A percentile compares a stretch with the other conserved stretches of the same genome.
These are phyloP conservation scores for Reinhardtius hippoglossoides DNA, from an alignment of 2,113 vertebrate genomes.

Conservation along the genomic window DNA sequence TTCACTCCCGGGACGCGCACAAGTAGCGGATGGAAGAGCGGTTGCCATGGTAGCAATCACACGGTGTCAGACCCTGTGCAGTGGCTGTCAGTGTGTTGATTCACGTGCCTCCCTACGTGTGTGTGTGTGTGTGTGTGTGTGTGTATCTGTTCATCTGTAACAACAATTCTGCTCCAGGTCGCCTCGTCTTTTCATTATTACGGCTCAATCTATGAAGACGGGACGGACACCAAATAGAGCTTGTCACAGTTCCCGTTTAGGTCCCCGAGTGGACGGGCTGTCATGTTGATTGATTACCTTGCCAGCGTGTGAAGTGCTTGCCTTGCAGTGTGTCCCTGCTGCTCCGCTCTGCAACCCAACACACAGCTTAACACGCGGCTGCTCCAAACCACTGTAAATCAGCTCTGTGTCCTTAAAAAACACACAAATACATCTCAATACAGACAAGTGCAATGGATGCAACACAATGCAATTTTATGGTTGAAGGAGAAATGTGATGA, in stretches of 20 bases:
- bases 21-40: conserved; percentile 32
- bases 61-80: conserved; percentile 54
- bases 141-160: conserved; percentile 43
- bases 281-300: conserved; percentile 77
- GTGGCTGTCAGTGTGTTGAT: conserved; percentile 56
- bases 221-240: conserved; percentile 52
- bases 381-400: conserved; percentile 20
- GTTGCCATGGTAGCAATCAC: conserved; percentile 68
- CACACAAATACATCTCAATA: conserved; percentile 8
- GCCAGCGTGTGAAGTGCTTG: conserved; percentile 64
- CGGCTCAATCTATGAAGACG: conserved; percentile 44
- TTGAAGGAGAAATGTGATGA: too few relatives aligned
- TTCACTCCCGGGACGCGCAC: not conserved
- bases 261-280: conserved; percentile 55
- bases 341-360: conserved; percentile 28
- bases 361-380: conserved; percentile 15
- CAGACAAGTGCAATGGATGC: not conserved
- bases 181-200: conserved; percentile 57
- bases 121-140: conserved; percentile 13
- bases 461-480: not conserved
- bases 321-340: conserved; percentile 60
- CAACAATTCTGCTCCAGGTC: conserved; percentile 59
- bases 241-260: conserved; percentile 54
- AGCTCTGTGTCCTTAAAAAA: conserved; percentile 6
- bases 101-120: conserved; percentile 5